These are phyloP conservation scores for Luscinia luscinia DNA, from an alignment of 2,797 vertebrate genomes.

Conservation along the genomic window DNA sequence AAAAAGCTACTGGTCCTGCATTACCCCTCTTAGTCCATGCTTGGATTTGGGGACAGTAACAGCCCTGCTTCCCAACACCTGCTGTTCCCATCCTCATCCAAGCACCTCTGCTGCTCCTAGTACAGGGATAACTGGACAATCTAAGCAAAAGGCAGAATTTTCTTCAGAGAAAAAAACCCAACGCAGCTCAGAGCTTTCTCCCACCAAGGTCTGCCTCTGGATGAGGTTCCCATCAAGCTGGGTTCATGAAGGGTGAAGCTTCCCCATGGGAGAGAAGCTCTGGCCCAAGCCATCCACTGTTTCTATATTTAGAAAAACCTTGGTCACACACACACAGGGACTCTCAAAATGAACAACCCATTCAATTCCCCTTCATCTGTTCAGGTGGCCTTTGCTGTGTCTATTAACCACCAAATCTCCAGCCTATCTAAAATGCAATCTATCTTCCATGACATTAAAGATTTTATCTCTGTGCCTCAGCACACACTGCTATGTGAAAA, in stretches of 20 bases:
- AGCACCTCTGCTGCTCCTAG: background rate
- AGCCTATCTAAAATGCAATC: background rate
- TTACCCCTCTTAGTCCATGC: background rate
- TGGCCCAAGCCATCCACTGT: background rate
- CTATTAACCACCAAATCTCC: background rate
- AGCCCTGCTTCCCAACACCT: background rate
- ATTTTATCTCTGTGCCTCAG: background rate
- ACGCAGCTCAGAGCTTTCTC: background rate
- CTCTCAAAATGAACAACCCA: background rate
- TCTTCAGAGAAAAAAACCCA: background rate
- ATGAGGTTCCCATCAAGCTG: background rate
- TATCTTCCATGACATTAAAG: background rate
- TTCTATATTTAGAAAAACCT: background rate
- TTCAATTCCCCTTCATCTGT: background rate
- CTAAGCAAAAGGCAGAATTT: background rate
- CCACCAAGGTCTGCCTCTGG: background rate
- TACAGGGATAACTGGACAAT: rapidly evolving
- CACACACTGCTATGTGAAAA: background rate
- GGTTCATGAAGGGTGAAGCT: background rate
- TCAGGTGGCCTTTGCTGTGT: background rate
- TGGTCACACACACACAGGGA: background rate
- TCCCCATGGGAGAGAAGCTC: rapidly evolving
- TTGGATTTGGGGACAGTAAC: background rate
- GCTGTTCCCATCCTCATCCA: background rate
- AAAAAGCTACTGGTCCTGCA: background rate